A percentile compares a stretch with the other conserved stretches of the same genome.
Conservation (phyloP, 2,888 invertebrate species). For the Alcis repandata region DNA sequence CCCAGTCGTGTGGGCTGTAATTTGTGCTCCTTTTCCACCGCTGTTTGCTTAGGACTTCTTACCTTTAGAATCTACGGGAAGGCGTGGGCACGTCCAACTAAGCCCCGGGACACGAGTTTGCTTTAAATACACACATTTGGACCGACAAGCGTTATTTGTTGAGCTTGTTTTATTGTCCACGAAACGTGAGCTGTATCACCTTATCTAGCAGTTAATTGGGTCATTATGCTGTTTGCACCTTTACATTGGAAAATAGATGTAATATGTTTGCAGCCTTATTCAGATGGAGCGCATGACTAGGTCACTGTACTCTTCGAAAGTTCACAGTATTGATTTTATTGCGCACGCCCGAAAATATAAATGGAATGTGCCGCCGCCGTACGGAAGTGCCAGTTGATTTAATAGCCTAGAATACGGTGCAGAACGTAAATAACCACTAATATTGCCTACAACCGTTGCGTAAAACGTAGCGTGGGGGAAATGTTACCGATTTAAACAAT, state of each 20-base stretch:
- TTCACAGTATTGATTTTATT: constrained; percentile 86
- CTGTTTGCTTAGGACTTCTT: constrained; percentile 60
- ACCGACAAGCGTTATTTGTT: constrained; percentile 36
- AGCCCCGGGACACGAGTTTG: constrained; percentile 50
- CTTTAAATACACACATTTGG: constrained; percentile 50
- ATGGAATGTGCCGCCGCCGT: constrained; percentile 64
- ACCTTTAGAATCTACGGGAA: constrained; percentile 46
- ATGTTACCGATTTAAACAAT: neutral
- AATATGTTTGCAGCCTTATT: constrained; percentile 75
- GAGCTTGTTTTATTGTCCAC: constrained; percentile 12
- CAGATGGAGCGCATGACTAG: constrained; percentile 72
- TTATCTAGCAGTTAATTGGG: constrained; percentile 51
- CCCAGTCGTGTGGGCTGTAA: constrained; percentile 19
- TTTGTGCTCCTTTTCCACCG: constrained; percentile 36
- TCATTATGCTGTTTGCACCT: constrained; percentile 52
- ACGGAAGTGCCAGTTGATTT: constrained; percentile 66
- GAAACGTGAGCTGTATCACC: neutral
- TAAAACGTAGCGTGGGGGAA: neutral
- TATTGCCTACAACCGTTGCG: neutral
- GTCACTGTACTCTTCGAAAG: constrained; percentile 84
- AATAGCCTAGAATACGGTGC: constrained; percentile 51
- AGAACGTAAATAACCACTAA: constrained; percentile 21
- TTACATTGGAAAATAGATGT: constrained; percentile 66
- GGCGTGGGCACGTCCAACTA: constrained; percentile 43
- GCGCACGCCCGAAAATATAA: constrained; percentile 85